phyloP scores from a whole-genome alignment of 1,140 invertebrate genomes.

The Drosophila guanche region DNA sequence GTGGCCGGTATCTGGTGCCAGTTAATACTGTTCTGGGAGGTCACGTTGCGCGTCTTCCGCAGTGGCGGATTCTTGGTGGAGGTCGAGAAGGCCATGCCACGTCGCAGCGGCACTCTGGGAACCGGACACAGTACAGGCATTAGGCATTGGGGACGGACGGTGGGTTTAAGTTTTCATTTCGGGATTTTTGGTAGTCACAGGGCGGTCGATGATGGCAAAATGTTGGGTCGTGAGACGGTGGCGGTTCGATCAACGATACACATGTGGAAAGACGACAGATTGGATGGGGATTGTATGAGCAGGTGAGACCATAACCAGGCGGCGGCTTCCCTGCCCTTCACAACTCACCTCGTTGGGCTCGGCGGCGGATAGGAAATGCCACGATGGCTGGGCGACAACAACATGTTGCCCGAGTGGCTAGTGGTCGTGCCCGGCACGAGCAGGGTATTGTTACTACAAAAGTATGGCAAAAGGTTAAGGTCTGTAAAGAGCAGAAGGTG shows the following conservation, averaged over 20 bases:
- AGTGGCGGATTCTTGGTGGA: constrained; percentile 89
- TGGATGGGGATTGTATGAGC: constrained; percentile 6
- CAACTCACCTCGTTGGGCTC: constrained; percentile 87
- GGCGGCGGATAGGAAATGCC: constrained; percentile 91
- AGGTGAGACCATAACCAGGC: constrained; percentile 24
- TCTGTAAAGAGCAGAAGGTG: constrained; percentile 55
- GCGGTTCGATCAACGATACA: constrained; percentile 30
- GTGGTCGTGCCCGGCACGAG: constrained; percentile 84
- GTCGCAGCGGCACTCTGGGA: constrained; percentile 86
- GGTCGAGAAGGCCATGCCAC: constrained; percentile 87
- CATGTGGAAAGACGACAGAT: constrained; percentile 34
- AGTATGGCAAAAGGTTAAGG: constrained; percentile 80
- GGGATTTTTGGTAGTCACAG: constrained; percentile 12
- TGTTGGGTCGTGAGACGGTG: constrained; percentile 43
- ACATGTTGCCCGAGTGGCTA: constrained; percentile 84
- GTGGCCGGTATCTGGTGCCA: constrained; percentile 80
- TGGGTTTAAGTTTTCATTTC: constrained; percentile 22
- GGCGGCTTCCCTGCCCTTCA: constrained; percentile 12
- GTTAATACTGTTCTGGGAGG: constrained; percentile 84
- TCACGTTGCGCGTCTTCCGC: constrained; percentile 86
- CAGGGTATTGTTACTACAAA: constrained; percentile 84
- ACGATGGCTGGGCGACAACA: constrained; percentile 85
- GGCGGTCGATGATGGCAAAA: constrained; percentile 33
- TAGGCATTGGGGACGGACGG: constrained; percentile 39
- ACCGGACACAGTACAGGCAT: constrained; percentile 41